Base-by-base conservation (phyloP, 2,888 invertebrate species). In the Philaethria dido region DNA sequence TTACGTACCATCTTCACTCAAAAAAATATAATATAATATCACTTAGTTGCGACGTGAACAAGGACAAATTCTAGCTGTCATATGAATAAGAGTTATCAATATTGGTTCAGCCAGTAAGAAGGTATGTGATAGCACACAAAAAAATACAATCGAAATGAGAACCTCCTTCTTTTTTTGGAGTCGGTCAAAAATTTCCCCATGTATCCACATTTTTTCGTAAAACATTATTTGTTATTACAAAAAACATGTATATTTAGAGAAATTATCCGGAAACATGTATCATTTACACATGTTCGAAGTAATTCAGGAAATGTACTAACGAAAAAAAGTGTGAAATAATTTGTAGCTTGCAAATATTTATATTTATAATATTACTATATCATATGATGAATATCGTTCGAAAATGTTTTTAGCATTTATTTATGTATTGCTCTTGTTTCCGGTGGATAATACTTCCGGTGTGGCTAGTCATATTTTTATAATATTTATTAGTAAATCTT, bases 351-450 rank as follows among this genome's bases (percentile, higher is more conserved):
- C n/a, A 14, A 54, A 13, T 13, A 36, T 5, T 9, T 54, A 25
- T 25, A 29, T 54, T 20, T 13, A 36, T 18, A 14, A 13, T 54
- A 36, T 36, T 54, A 13, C 3, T 29, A 9, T 54, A 3, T 18
- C 18, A 57, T 22, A 39, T 20, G 42, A 39, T n/a, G 9, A 20
- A 33, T 33, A 8, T 33, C 39, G n/a, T 11, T 22, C 4, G 8
- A 22, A 3, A 14, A 22, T 3, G 6, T 42, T 39, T 22, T 42
- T 39, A 20, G 39, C 20, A 55, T 14, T 8, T 55, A 39, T 39
- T 57, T 42, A 42, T 42, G 22, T 57, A 22, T 42, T 57, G 22
- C 22, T 8, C 39, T 22, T 22, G 57, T 57, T 57, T 42, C 57
- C 22, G 57, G 50, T 48, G 22, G 4, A 25, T 52, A 52, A 52